Evolutionary conservation across 2,888 invertebrate genomes (phyloP).

Genomic region (Conomelus anceps): DNA sequence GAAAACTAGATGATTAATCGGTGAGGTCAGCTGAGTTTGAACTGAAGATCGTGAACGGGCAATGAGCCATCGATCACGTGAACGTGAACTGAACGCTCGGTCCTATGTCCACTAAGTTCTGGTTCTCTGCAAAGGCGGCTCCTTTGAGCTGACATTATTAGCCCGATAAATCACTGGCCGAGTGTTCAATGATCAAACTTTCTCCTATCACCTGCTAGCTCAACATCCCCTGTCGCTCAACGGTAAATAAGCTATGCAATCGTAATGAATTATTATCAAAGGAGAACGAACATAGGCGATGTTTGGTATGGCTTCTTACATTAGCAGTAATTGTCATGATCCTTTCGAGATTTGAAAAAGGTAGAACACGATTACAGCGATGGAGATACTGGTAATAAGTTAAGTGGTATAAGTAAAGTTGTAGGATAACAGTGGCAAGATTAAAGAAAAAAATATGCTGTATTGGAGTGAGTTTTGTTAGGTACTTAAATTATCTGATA

Average conservation of each 20-base stretch:
- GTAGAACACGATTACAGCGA: no score
- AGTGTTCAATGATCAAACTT: background rate
- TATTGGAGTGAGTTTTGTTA: no score
- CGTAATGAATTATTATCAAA: background rate
- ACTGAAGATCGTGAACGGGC: background rate
- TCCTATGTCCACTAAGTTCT: background rate
- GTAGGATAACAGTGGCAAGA: no score
- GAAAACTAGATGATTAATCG: background rate
- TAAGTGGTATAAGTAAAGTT: no score
- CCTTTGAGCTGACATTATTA: background rate
- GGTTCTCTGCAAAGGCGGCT: no score
- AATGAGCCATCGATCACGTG: background rate
- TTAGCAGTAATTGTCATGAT: no score
- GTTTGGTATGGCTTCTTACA: background rate
- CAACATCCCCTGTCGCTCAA: background rate
- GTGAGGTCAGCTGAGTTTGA: background rate
- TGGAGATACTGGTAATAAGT: no score
- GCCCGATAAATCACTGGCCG: background rate
- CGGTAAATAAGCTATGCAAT: background rate
- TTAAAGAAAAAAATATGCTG: no score
- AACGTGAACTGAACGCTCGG: background rate
- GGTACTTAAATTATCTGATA: no score
- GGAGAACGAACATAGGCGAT: background rate
- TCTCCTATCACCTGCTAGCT: background rate
- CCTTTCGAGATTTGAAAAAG: background rate